Evolutionary conservation across 2,797 vertebrate genomes (phyloP), one percentile per base, ranked within the genome.

Genomic region (Helicolenus hilgendorfi): DNA sequence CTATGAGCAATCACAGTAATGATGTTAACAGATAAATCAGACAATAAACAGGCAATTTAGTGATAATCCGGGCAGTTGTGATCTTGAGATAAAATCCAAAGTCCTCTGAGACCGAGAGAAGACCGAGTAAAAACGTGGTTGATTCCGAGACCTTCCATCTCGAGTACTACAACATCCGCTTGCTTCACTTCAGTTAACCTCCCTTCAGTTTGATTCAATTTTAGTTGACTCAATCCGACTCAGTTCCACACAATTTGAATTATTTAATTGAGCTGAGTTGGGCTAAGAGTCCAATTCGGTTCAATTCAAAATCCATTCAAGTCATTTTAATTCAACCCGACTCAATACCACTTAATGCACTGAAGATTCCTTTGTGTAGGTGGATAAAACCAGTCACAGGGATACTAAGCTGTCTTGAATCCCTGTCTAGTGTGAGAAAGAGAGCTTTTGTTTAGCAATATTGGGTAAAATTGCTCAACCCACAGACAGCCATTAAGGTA

Each of bases 401-500:
- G 88, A 84, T 75, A 91, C 94, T 96, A 93, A 95, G 88, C 89
- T 89, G 90, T 89, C 89, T 88, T 8, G 60, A 95, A 93, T 93
- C 76, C 81, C 76, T 74, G 87, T 93, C 91, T 89, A 56, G 77
- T 91, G 85, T 14, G 68, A 82, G 77, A 83, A 91, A 81, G 78
- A 85, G 67, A 9, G 72, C 87, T 86, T 94, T 96, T 97, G 94
- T 97, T 94, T 96, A 79, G 92, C 92, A 92, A 94, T 92, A 95
- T 92, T 88, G 93, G 87, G 81, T 88, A 82, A 94, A 96, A 94
- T 93, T 95, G 92, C 92, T 94, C 92, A 94, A 92, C 91, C 90
- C 92, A 91, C 92, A 94, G 92, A 95, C 87, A 92, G 86, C 91
- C 93, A 96, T 97, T 94, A 96, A 94, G 94, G 95, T 96, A 96